Evolutionary conservation across 35 echinoderm and acorn worm species (phyloP).

Genomic region (Patiria miniata): DNA sequence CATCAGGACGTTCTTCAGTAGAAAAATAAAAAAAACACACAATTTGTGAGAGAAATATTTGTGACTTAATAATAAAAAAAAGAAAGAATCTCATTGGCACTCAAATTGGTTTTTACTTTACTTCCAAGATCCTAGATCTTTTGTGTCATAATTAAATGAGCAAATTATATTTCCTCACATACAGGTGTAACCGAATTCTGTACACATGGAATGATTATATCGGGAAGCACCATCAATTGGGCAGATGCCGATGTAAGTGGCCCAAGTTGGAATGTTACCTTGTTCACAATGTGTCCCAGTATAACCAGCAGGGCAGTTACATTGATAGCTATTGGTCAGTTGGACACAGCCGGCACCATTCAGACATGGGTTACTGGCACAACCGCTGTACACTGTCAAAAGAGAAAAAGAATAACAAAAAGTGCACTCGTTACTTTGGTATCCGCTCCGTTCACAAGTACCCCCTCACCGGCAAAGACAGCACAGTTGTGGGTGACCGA

Average conservation of each 20-base stretch:
- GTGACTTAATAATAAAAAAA: neutral
- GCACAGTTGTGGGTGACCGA: no score
- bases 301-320: constrained; percentile 57
- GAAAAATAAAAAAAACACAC: no score
- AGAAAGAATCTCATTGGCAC: neutral
- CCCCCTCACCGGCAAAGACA: no score
- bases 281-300: constrained; percentile 62
- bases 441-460: no score
- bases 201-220: neutral
- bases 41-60: no score
- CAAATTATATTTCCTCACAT: neutral
- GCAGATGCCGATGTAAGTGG: no score
- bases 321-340: constrained; percentile 34
- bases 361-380: constrained; percentile 63
- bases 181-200: neutral
- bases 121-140: neutral
- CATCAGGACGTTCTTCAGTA: neutral
- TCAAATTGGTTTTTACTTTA: neutral
- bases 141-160: neutral
- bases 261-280: constrained; percentile 32
- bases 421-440: no score
- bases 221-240: no score
- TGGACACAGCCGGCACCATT: constrained; percentile 71
- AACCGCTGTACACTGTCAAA: constrained; percentile 27
- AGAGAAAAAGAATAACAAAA: neutral